Evolutionary conservation across 2,797 vertebrate species (phyloP).

Genomic region (Coendou prehensilis): DNA sequence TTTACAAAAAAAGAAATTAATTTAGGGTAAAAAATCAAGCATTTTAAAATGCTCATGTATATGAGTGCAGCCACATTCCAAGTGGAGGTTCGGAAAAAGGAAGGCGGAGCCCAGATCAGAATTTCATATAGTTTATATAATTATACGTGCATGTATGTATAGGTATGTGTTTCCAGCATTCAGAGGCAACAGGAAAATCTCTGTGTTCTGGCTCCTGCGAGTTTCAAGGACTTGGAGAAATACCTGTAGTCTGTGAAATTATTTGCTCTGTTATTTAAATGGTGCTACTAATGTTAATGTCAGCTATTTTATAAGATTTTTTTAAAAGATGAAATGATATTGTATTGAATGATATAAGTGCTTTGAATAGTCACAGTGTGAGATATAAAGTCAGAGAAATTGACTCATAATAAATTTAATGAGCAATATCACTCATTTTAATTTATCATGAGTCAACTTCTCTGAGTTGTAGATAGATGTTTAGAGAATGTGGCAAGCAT

Average conservation of each 20-base stretch:
- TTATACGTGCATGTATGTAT: neutral
- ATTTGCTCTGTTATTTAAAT: conserved; percentile 27
- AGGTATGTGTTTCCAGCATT: neutral
- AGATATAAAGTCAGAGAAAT: neutral
- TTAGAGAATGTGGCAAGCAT: neutral
- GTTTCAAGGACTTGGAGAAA: neutral
- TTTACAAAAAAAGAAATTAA: conserved; percentile 84
- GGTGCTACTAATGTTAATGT: neutral
- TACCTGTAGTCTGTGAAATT: neutral
- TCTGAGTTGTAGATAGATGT: neutral
- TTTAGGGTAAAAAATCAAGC: conserved; percentile 86
- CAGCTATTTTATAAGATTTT: conserved; percentile 1
- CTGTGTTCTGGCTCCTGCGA: neutral
- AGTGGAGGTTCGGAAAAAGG: conserved; percentile 33
- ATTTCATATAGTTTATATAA: conserved; percentile 55
- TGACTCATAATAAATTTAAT: conserved; percentile 43
- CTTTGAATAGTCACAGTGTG: conserved; percentile 28
- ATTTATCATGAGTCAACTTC: conserved; percentile 40
- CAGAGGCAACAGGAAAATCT: neutral
- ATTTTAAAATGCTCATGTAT: conserved; percentile 73
- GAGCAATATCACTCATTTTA: neutral
- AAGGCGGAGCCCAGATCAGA: neutral
- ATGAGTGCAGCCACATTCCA: conserved; percentile 72
- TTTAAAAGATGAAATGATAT: conserved; percentile 25
- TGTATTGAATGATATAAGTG: neutral